phyloP scores from a whole-genome alignment of 1,140 invertebrate genomes.

The Spodoptera frugiperda region DNA sequence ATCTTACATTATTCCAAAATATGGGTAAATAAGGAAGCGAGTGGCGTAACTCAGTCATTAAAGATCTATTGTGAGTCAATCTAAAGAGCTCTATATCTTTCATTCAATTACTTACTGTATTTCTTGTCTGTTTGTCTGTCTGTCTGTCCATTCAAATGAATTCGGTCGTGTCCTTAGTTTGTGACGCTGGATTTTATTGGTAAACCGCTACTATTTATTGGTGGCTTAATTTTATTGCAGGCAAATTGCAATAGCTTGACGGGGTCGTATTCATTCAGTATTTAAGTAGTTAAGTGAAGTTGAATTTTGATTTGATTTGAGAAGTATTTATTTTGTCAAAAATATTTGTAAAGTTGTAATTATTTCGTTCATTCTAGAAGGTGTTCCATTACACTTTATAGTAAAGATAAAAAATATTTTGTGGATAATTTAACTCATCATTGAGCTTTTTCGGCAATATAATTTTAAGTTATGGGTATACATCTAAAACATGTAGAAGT shows the following conservation, averaged over 20 bases:
- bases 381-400: too few relatives aligned
- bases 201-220: conserved; percentile 12
- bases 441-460: too few relatives aligned
- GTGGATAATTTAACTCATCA: too few relatives aligned
- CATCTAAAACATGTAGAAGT: too few relatives aligned
- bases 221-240: conserved; percentile 20
- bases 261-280: neutral
- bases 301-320: too few relatives aligned
- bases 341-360: too few relatives aligned
- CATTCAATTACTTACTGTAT: conserved; percentile 34
- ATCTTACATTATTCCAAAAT: neutral
- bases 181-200: neutral
- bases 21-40: neutral
- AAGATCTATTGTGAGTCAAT: conserved; percentile 20
- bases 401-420: too few relatives aligned
- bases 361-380: too few relatives aligned
- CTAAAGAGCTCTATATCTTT: conserved; percentile 21
- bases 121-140: conserved; percentile 2
- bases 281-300: neutral
- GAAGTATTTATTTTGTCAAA: too few relatives aligned
- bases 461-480: too few relatives aligned
- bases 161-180: conserved; percentile 26
- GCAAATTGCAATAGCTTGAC: conserved; percentile 24
- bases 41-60: conserved; percentile 15
- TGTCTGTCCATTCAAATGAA: conserved; percentile 12